Conservation (phyloP, 2,888 invertebrate species). For the Tipula confusa region DNA sequence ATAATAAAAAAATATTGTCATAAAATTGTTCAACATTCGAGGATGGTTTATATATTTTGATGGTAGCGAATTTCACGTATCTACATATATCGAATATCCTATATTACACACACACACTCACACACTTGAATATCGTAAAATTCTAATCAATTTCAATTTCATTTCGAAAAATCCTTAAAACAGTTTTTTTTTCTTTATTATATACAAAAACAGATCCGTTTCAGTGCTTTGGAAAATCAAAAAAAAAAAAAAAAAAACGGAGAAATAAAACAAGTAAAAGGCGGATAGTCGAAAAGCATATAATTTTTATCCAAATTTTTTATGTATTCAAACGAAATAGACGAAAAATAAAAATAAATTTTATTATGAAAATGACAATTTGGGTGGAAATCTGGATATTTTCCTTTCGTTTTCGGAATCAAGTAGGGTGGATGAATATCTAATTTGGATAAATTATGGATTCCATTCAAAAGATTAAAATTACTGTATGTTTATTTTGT, state of each 20-base stretch:
- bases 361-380: conserved; percentile 25
- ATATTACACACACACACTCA: background rate
- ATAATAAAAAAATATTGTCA: background rate
- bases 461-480: conserved; percentile 17
- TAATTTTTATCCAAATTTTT: conserved; percentile 15
- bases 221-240: background rate
- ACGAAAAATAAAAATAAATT: conserved; percentile 3
- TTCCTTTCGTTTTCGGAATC: background rate
- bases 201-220: background rate
- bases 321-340: conserved; percentile 25
- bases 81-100: background rate
- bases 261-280: background rate
- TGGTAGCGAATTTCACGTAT: background rate
- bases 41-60: too few species aligned
- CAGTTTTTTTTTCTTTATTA: background rate
- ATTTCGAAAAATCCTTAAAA: background rate
- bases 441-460: conserved; percentile 20
- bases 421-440: conserved; percentile 8
- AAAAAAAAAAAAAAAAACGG: background rate
- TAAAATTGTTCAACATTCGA: background rate
- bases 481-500: background rate
- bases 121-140: background rate
- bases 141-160: conserved; percentile 12
- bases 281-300: background rate
- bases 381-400: conserved; percentile 8